These are phyloP conservation scores for Acyrthosiphon pisum DNA, from an alignment of 1,140 invertebrate species.

Conservation along the genomic window DNA sequence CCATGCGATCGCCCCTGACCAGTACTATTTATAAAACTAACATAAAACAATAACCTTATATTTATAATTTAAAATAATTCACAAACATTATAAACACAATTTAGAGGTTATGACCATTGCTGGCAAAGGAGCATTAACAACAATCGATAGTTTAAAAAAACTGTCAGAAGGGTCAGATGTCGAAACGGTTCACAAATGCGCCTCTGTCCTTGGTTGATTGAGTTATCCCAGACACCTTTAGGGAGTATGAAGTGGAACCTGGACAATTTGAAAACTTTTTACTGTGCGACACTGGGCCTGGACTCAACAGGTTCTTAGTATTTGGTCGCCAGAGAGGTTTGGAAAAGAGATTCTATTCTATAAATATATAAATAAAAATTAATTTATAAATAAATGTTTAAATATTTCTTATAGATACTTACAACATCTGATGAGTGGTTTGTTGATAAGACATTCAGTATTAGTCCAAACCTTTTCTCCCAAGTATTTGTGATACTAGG, in stretches of 20 bases:
- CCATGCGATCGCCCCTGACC: no score
- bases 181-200: neutral
- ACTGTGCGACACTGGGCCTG: slow-evolving; percentile 17
- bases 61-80: no score
- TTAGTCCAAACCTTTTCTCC: neutral
- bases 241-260: neutral
- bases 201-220: neutral
- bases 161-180: neutral
- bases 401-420: neutral
- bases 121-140: neutral
- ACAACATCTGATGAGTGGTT: slow-evolving; percentile 2
- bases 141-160: neutral
- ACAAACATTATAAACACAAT: neutral
- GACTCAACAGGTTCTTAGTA: neutral
- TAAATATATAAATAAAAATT: neutral
- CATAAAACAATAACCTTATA: no score
- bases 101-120: neutral
- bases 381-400: neutral
- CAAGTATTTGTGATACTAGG: slow-evolving; percentile 31
- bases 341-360: neutral
- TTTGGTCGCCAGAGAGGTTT: slow-evolving; percentile 30
- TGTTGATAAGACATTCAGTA: slow-evolving; percentile 33
- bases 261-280: slow-evolving; percentile 3
- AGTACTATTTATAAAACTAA: no score
- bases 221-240: neutral